Evolutionary conservation across 92 coral and sea anemone species (phyloP), one percentile per base, ranked within the genome.

Genomic region (Parazoanthus darwini): DNA sequence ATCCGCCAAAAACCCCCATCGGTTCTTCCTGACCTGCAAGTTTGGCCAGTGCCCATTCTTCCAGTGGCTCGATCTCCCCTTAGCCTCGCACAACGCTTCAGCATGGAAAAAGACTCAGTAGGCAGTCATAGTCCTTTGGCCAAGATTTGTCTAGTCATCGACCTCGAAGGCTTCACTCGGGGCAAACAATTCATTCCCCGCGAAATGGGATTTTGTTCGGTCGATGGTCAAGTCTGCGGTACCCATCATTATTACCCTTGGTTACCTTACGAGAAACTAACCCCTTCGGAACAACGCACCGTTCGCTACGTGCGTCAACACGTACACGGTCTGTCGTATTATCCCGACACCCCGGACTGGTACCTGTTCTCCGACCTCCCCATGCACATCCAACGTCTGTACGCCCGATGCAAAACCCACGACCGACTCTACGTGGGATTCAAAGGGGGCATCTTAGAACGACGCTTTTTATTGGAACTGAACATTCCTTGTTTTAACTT

Each of bases 401-500:
- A 82, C 59, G 6, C 4, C 37, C 4, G 0, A 1, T 67, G 0
- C 59, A 66, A 67, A 6, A 66, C 86, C 58, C 54, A 10, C 1
- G 38, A 39, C 23, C 58, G 20, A 0, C 0, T 2, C 0, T 82
- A 67, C 39, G 86, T 82, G 76, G 86, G 14, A 0, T 82, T 2
- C 59, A 82, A 82, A 65, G 86, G 86, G 0, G 86, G 86, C 16
- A 66, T 6, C 23, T 4, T 82, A 2, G 86, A 82, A 82, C 14
- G 23, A 10, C 14, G 18, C 16, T 36, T 81, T 0, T 82, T 82
- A 39, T 1, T 0, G 1, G 15, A 22, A 0, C 26, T 39, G 59
- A 82, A 82, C 86, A 66, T 82, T 82, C 76, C 86, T 39, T 67
- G 38, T 39, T 82, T 0, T 1, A 82, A 82, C 22, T 1, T 82